Evolutionary conservation across 2,797 vertebrate species (phyloP), one percentile per base, ranked within the genome.

Genomic region (Esox masquinongy): DNA sequence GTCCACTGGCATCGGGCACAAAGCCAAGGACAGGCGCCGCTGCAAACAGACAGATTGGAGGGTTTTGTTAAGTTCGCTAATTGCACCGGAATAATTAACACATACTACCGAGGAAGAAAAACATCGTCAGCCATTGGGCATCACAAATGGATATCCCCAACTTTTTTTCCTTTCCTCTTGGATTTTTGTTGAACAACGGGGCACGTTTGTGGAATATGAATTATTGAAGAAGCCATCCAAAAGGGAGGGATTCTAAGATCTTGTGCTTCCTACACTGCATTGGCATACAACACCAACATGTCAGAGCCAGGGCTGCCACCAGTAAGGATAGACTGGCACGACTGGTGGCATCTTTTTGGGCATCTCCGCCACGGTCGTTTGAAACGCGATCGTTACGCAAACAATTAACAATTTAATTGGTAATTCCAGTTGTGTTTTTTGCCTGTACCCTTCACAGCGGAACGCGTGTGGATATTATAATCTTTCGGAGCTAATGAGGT

Each of bases 401-500:
- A 80, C 84, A 84, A 92, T 91, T 89, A 92, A 84, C 85, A 85
- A 83, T 90, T 90, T 90, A 85, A 92, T 92, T 92, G 86, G 79
- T 84, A 87, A 91, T 86, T 88, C 82, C 74, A 85, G 86, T 70
- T 75, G 75, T 82, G 72, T 39, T 68, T 76, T 89, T 81, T 74
- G 79, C 74, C 79, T 49, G 66, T 92, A 91, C 90, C 88, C 92
- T 93, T 95, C 94, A 93, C 89, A 88, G 92, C 93, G 92, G 95
- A 96, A 95, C 94, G 82, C 73, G 76, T 76, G 76, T 83, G 93
- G 94, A 94, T 93, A 91, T 92, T 91, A 76, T 89, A 95, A 96
- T 97, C 94, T 91, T 96, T 95, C 94, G 94, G 89, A 89, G 95
- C 94, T 98, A 98, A 98, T 97, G 95, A 97, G 96, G 93, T 95